phyloP scores from a whole-genome alignment of 2,797 vertebrate species.

The Crocidura indochinensis region DNA sequence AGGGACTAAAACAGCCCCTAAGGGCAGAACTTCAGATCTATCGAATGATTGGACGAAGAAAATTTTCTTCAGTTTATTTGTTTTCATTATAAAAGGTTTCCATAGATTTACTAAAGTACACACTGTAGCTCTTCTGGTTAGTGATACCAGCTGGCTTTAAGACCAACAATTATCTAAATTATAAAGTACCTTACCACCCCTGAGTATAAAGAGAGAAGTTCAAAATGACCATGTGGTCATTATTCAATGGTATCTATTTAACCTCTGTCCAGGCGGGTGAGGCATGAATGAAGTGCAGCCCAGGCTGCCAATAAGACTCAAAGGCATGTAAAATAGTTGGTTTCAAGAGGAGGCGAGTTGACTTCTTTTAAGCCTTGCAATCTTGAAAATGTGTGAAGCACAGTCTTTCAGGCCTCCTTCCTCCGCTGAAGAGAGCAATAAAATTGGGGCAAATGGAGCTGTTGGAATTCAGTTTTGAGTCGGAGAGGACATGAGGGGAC shows the following conservation, averaged over 20 bases:
- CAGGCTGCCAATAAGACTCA: slow-evolving; percentile 69
- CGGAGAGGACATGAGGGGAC: slow-evolving; percentile 69
- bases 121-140: slow-evolving; percentile 40
- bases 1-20: neutral
- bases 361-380: slow-evolving; percentile 65
- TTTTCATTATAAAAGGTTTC: slow-evolving; percentile 37
- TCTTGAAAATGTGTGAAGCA: slow-evolving; percentile 82
- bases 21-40: slow-evolving; percentile 13
- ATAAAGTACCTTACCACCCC: slow-evolving; percentile 8
- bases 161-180: slow-evolving; percentile 34
- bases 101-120: slow-evolving; percentile 9
- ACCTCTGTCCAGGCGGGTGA: slow-evolving; percentile 67
- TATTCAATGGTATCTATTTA: slow-evolving; percentile 64
- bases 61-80: slow-evolving; percentile 31
- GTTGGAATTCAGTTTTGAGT: slow-evolving; percentile 71
- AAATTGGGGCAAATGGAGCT: slow-evolving; percentile 52
- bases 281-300: slow-evolving; percentile 54
- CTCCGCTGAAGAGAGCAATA: slow-evolving; percentile 65
- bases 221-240: slow-evolving; percentile 45
- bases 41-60: slow-evolving; percentile 20
- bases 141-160: neutral
- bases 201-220: neutral
- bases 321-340: slow-evolving; percentile 72
- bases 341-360: slow-evolving; percentile 60
- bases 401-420: slow-evolving; percentile 71